These are phyloP conservation scores for Pongo abelii DNA, from an alignment of 2,113 vertebrate species.

Conservation along the genomic window DNA sequence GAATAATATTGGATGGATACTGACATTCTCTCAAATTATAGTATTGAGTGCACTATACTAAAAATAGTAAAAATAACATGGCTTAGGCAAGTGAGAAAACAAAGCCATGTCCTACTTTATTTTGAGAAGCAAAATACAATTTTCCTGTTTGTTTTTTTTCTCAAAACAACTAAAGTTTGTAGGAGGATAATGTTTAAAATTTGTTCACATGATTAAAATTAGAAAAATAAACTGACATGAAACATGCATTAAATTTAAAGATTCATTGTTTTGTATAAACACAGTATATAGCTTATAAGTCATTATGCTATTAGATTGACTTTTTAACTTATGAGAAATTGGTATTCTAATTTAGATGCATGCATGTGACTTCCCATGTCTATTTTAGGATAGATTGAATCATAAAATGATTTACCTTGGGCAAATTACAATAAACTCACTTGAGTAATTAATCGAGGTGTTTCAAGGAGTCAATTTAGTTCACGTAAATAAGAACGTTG, in stretches of 20 bases:
- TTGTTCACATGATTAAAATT: not conserved
- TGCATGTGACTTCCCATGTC: slow-evolving; percentile 2
- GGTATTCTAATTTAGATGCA: slow-evolving; percentile 37
- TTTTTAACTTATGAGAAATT: slow-evolving; percentile 48
- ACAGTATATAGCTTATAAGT: not conserved
- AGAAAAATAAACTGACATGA: not conserved
- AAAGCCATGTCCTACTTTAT: not conserved
- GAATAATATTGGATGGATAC: not conserved
- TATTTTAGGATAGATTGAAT: slow-evolving; percentile 65
- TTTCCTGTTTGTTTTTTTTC: not conserved
- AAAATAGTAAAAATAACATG: not conserved
- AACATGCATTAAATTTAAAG: not conserved
- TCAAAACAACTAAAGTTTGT: not conserved
- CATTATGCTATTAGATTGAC: not conserved
- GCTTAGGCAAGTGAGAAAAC: not conserved
- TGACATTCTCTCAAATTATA: not conserved
- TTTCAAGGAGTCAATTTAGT: slow-evolving; percentile 49
- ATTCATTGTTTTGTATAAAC: not conserved
- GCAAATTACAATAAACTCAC: slow-evolving; percentile 59
- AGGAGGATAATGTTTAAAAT: not conserved
- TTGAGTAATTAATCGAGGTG: slow-evolving; percentile 55
- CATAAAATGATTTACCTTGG: slow-evolving; percentile 61
- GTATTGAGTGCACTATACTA: not conserved
- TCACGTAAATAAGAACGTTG: slow-evolving; percentile 54
- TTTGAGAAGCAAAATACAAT: slow-evolving; percentile 1